Evolutionary conservation across 2,888 invertebrate species (phyloP), one percentile per base, ranked within the genome.

Genomic region (Latheticus oryzae): DNA sequence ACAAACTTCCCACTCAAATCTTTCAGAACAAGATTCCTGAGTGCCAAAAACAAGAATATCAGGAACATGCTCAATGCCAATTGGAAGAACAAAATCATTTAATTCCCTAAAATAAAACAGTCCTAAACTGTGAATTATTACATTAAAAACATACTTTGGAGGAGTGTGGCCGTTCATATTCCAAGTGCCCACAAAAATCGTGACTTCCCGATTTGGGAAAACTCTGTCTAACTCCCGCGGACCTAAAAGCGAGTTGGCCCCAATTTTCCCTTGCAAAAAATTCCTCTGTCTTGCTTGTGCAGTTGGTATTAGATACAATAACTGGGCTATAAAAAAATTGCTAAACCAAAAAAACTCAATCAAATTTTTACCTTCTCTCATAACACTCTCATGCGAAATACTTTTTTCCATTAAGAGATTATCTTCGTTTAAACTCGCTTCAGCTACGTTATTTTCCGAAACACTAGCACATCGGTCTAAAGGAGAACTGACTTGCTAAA

Each of bases 151-250:
- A 60, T 82, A 93, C 93, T 87, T 88, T 33, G 91, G 91, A 32
- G 91, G 89, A 64, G 84, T 83, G 73, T 95, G 92, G 19, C 95
- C 95, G 78, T 95, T 95, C 95, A 97, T 96, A 76, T 97, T 97
- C 96, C 97, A 97, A 13, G 95, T 93, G 3, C 93, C 95, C 51
- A 95, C 88, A 82, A 94, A 95, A 68, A 97, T 87, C 63, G 87
- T 89, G 0, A 95, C 84, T 78, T 93, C 91, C 66, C 92, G 84
- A 69, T 89, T 89, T 1, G 95, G 95, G 69, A 97, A 86, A 32
- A 92, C 89, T 76, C 93, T 88, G 68, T 91, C 90, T 52, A 97
- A 81, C 75, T 97, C 96, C 9, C 87, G 85, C 1, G 90, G 85
- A 0, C 96, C 95, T 32, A 96, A 80, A 28, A 96, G 78, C 0